Conservation (phyloP, 2,888 invertebrate species). For the Eledona agricola region DNA sequence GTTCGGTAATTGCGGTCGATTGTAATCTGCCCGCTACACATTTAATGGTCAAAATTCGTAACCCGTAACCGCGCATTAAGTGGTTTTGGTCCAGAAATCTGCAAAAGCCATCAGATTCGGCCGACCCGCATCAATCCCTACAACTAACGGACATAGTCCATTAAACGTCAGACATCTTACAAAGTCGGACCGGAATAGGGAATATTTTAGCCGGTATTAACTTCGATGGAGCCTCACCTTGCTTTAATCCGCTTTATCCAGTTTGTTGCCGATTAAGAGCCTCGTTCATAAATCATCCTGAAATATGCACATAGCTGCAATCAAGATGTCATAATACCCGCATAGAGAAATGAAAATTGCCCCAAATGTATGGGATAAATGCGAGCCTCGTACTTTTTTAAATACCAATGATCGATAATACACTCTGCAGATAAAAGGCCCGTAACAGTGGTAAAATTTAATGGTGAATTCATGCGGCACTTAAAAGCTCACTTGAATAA, state of each 20-base stretch:
- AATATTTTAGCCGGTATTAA: conserved; percentile 21
- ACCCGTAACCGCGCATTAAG: conserved; percentile 30
- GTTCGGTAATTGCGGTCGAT: conserved; percentile 26
- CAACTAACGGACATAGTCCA: conserved; percentile 34
- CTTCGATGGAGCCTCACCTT: conserved; percentile 17
- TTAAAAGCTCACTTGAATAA: no score
- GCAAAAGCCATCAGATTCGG: conserved; percentile 41
- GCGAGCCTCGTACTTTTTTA: no score
- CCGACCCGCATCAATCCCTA: conserved; percentile 42
- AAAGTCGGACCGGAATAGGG: conserved; percentile 13
- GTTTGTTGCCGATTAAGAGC: conserved; percentile 12
- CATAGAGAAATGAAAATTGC: no score
- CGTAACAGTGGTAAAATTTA: no score
- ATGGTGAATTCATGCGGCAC: no score
- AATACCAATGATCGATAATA: no score
- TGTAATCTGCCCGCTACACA: conserved; percentile 19
- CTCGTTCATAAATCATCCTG: conserved; percentile 4
- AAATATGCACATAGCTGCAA: no score
- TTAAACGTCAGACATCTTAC: conserved; percentile 29
- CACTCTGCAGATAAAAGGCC: no score
- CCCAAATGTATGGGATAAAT: no score
- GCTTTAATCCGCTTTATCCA: conserved; percentile 17
- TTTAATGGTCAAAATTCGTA: conserved; percentile 28
- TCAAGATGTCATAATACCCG: no score
- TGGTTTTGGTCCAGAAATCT: conserved; percentile 41